These are phyloP conservation scores for Melanotaenia maccullochi DNA, from an alignment of 2,797 vertebrate genomes.

Conservation along the genomic window DNA sequence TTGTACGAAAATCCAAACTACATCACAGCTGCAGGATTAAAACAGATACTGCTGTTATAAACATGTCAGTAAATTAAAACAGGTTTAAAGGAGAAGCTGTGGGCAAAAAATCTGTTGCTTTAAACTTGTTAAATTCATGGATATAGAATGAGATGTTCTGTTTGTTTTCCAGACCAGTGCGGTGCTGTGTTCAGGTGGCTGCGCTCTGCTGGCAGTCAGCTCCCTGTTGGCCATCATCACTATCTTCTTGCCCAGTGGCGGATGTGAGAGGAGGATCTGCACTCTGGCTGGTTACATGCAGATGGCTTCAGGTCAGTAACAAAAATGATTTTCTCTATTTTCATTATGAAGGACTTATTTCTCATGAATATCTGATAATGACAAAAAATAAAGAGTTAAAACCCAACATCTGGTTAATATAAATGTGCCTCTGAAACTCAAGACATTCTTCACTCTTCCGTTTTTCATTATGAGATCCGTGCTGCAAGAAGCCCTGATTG, in stretches of 20 bases:
- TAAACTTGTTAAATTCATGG: conserved; percentile 1
- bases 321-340: background rate
- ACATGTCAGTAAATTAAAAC: background rate
- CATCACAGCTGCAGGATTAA: background rate
- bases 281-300: conserved; percentile 95
- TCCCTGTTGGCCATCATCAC: conserved; percentile 91
- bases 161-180: conserved; percentile 88
- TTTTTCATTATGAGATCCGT: conserved; percentile 21
- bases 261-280: conserved; percentile 90
- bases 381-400: background rate
- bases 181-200: conserved; percentile 91
- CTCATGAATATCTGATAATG: background rate
- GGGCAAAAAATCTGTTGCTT: conserved; percentile 9
- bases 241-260: conserved; percentile 90
- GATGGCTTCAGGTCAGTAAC: conserved; percentile 90
- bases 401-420: background rate
- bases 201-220: conserved; percentile 90
- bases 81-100: background rate
- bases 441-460: conserved; percentile 4
- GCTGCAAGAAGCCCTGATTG: conserved; percentile 27
- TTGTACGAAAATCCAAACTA: background rate
- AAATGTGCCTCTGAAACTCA: background rate
- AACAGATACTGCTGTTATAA: background rate
- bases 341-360: background rate
- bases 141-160: conserved; percentile 14